These are phyloP conservation scores for Agelastica alni DNA, from an alignment of 2,888 invertebrate species.

Conservation along the genomic window DNA sequence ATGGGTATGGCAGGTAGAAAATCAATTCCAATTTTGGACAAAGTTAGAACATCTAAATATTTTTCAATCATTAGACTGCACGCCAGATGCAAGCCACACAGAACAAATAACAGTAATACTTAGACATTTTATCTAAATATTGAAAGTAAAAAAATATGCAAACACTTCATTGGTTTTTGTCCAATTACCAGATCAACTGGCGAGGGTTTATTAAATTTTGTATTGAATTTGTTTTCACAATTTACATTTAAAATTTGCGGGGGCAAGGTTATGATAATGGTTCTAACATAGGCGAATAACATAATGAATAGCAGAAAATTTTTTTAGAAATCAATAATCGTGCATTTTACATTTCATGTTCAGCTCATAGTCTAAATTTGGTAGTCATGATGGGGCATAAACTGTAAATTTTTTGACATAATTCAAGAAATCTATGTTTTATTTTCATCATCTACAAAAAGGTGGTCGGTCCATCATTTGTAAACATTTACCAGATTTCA, in stretches of 20 bases:
- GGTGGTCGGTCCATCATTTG: conserved; percentile 28
- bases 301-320: conserved; percentile 33
- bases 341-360: conserved; percentile 42
- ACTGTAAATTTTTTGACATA: not conserved
- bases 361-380: conserved; percentile 39
- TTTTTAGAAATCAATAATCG: conserved; percentile 34
- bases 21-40: conserved; percentile 9
- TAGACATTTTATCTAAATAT: conserved; percentile 8
- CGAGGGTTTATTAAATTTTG: conserved; percentile 27
- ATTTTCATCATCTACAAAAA: conserved; percentile 16
- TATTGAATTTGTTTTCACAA: conserved; percentile 28
- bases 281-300: not conserved
- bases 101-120: conserved; percentile 40
- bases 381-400: too few species aligned
- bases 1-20: conserved; percentile 9
- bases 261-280: conserved; percentile 7
- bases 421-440: not conserved
- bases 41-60: conserved; percentile 14
- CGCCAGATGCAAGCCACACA: conserved; percentile 31
- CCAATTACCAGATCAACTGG: conserved; percentile 22
- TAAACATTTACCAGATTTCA: conserved; percentile 31
- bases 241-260: conserved; percentile 25
- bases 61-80: not conserved
- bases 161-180: conserved; percentile 1
- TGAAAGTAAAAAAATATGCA: not conserved